Evolutionary conservation across 2,113 vertebrate species (phyloP).

Genomic region (Onychostruthus taczanowskii): DNA sequence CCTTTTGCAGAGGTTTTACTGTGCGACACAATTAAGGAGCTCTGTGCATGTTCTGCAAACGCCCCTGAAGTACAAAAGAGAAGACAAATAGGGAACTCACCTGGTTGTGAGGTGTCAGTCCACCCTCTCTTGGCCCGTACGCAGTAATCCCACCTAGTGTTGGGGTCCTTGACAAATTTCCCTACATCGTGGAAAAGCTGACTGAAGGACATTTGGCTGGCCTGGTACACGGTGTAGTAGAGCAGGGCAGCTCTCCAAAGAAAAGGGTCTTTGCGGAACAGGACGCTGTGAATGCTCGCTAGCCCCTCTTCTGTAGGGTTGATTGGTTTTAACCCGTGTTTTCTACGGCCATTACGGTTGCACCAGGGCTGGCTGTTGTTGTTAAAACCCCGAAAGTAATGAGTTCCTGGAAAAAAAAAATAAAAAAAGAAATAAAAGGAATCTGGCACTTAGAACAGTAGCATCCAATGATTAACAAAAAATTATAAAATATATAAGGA

Average conservation of each 20-base stretch:
- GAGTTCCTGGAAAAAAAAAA: constrained; percentile 78
- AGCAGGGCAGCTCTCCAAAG: constrained; percentile 94
- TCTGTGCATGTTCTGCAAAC: neutral
- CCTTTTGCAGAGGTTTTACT: neutral
- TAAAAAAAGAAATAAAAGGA: neutral
- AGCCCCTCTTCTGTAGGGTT: constrained; percentile 95
- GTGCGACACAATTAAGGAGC: neutral
- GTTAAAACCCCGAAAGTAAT: constrained; percentile 91
- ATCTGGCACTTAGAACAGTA: neutral
- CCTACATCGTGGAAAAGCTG: constrained; percentile 86
- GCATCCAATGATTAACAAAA: neutral
- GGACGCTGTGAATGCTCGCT: constrained; percentile 92
- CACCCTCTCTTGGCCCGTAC: constrained; percentile 94
- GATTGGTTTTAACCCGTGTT: constrained; percentile 82
- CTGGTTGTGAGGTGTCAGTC: constrained; percentile 86
- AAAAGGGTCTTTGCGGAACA: constrained; percentile 89
- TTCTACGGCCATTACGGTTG: constrained; percentile 77
- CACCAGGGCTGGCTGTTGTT: constrained; percentile 91
- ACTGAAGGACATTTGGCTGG: constrained; percentile 87
- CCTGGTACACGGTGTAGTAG: constrained; percentile 91
- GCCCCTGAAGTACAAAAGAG: neutral
- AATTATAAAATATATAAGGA: neutral
- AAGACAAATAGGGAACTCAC: constrained; percentile 47
- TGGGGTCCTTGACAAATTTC: constrained; percentile 87
- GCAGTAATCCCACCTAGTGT: constrained; percentile 93